Conservation (phyloP, 2,113 vertebrate species). For the Vombatus ursinus region DNA sequence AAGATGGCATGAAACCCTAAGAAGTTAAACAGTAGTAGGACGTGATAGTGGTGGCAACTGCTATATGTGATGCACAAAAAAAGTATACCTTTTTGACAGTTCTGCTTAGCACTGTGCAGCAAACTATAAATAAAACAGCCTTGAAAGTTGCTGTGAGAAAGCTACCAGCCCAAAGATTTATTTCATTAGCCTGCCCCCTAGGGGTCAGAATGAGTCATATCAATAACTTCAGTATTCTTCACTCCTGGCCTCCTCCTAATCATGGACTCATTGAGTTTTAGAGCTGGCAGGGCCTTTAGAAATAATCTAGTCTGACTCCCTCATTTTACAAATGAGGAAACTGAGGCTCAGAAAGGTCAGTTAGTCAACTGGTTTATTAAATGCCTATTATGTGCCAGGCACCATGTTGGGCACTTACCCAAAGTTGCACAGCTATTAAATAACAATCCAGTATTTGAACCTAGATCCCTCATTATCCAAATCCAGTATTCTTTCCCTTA, state of each 20-base stretch:
- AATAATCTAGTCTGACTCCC: not conserved
- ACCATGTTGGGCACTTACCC: not conserved
- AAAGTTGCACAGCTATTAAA: not conserved
- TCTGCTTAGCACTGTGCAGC: not conserved
- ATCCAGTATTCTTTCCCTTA: not conserved
- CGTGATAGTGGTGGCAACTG: not conserved
- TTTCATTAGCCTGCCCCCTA: not conserved
- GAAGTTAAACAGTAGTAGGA: not conserved
- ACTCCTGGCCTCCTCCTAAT: not conserved
- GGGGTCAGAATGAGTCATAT: not conserved
- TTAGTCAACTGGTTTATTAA: not conserved
- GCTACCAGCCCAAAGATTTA: not conserved
- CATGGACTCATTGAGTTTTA: not conserved
- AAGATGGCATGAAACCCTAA: constrained; percentile 43
- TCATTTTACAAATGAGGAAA: not conserved
- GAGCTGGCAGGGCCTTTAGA: not conserved
- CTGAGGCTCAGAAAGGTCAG: not conserved
- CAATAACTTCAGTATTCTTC: not conserved
- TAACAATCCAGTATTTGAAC: not conserved
- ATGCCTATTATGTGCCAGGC: not conserved
- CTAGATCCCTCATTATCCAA: not conserved
- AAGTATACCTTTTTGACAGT: constrained; percentile 22
- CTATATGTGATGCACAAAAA: not conserved
- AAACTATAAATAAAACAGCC: constrained; percentile 21
- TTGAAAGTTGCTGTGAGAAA: constrained; percentile 1